Evolutionary conservation across 1,140 invertebrate species (phyloP), one percentile per base, ranked within the genome.

Genomic region (Homarus americanus): DNA sequence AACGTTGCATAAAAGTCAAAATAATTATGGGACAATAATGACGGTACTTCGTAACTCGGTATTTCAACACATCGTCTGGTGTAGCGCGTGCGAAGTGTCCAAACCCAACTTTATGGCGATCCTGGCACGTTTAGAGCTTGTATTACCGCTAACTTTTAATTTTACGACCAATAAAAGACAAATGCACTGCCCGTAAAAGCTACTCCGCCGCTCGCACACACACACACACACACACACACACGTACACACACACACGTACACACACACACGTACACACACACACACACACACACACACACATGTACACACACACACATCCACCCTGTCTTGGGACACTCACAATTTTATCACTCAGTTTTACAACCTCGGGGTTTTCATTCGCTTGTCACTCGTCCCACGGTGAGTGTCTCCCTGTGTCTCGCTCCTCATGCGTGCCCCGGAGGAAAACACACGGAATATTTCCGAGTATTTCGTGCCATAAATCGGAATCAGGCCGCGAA

Each of bases 91-190:
- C 79, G 63, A 73, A 83, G 44, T 90, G 80, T 83, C 72, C 80
- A 63, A 76, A 90, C 49, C 63, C 66, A 69, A 90, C 69, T 90
- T 90, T 90, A 90, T 90, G 79, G 88, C 41, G 80, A 90, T 83
- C 66, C 88, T 83, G 72, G 32, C 88, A 90, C 88, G 88, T 90
- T 90, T 83, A 90, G 82, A 90, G 88, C 72, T 90, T 90, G 88
- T 90, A 90, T 90, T 90, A 90, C 88, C 88, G 88, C 88, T 90
- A 90, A 90, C 88, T 90, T 90, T 90, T 90, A 90, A 90, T 90
- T 90, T 90, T 90, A 90, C 80, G 88, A 90, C 88, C 88, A 90
- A 90, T 90, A 90, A 90, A 90, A 90, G 88, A 90, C 88, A 90
- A 90, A 90, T 90, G 88, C 88, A 90, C 88, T 90, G 88, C 80